These are phyloP conservation scores for Calliscelio sp. DNA, from an alignment of 2,888 invertebrate species.

Conservation along the genomic window DNA sequence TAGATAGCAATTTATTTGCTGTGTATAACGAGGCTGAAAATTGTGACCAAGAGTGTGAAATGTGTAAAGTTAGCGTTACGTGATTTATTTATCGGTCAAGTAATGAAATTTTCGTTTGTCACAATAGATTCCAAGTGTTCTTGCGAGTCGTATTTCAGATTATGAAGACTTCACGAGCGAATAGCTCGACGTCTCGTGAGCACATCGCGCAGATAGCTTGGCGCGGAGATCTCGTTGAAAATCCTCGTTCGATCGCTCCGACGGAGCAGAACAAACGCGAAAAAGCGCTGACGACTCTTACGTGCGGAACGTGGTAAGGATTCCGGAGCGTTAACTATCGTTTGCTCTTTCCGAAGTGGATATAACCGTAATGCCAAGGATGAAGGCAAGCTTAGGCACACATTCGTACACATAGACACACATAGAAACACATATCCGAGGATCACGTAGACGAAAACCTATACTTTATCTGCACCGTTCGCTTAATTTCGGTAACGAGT, in stretches of 20 bases:
- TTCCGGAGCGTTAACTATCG: conserved; percentile 67
- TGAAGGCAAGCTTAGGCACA: conserved; percentile 51
- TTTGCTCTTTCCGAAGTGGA: conserved; percentile 71
- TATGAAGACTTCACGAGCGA: conserved; percentile 70
- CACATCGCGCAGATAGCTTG: conserved; percentile 65
- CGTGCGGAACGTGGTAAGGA: conserved; percentile 66
- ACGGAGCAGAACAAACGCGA: conserved; percentile 71
- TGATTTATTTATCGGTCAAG: conserved; percentile 57
- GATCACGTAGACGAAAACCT: background rate
- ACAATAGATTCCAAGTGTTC: conserved; percentile 62
- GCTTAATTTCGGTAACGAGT: conserved; percentile 45
- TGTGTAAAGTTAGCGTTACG: conserved; percentile 35
- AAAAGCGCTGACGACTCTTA: conserved; percentile 75
- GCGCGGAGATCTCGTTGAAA: conserved; percentile 64
- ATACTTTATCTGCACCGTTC: conserved; percentile 16
- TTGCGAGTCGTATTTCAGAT: conserved; percentile 52
- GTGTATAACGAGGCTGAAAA: no score
- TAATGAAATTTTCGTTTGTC: conserved; percentile 62
- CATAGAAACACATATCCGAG: background rate
- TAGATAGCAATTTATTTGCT: no score
- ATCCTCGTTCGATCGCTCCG: conserved; percentile 69
- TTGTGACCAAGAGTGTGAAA: conserved; percentile 7
- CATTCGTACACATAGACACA: conserved; percentile 1
- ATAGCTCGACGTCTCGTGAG: conserved; percentile 45
- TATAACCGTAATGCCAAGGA: conserved; percentile 62